Evolutionary conservation across 2,888 invertebrate species (phyloP), one percentile per base, ranked within the genome.

Genomic region (Apamea epomidion): DNA sequence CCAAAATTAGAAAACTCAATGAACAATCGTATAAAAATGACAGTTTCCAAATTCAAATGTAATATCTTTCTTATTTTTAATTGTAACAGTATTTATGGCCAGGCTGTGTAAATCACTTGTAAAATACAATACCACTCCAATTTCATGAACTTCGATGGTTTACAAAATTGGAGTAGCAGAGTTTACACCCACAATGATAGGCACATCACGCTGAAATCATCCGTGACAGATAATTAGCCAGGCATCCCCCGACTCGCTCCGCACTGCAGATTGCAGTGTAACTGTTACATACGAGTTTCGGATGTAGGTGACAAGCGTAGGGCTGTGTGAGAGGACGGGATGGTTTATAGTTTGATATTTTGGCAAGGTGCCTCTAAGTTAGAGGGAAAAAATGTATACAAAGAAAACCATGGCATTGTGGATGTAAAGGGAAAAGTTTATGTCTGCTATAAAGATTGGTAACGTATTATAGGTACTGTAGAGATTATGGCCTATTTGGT

Each of bases 141-240:
- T 48, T 45, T n/a, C 10, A n/a, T 48, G 58, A 29, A 42, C 16
- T n/a, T 65, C 21, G 10, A 79, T 37, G 2, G 18, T 58, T 48
- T n/a, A 37, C 69, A 60, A 65, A 65, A 72, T 45, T 18, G 32
- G 37, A 37, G 37, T 48, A 65, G 16, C 68, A 79, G 29, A 74
- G 60, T 77, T 82, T 73, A 82, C 73, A 70, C 58, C 62, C 48
- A 64, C 69, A 71, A 62, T 87, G 42, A 81, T 81, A 71, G 67
- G 68, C 62, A 76, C 74, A 82, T 80, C 79, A 78, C 69, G 25
- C 42, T 76, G 58, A 82, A 83, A 82, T 80, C 80, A 77, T 65
- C 64, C 80, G 80, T 87, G 85, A 88, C 88, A 88, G 80, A 88
- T 88, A 88, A 88, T 88, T 89, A 89, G 76, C 89, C 60, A 45